These are phyloP conservation scores for Lemur catta DNA, from an alignment of 2,797 vertebrate species.

Conservation along the genomic window DNA sequence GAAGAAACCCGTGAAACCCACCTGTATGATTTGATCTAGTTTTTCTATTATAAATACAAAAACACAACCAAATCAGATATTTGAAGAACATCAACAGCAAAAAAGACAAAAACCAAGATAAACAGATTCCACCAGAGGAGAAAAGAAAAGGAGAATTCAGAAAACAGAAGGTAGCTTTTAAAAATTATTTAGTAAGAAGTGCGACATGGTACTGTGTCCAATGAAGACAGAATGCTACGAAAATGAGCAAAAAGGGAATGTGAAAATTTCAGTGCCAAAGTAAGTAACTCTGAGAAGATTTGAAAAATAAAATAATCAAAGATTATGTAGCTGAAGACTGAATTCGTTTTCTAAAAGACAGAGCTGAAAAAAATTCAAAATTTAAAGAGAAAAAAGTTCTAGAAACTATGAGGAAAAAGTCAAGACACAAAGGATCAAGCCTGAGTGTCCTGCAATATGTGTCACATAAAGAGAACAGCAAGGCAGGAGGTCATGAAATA, in stretches of 20 bases:
- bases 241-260: background rate
- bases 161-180: background rate
- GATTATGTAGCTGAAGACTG: background rate
- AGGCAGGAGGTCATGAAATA: background rate
- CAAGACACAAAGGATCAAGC: background rate
- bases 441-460: background rate
- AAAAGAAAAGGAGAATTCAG: background rate
- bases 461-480: background rate
- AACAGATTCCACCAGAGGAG: background rate
- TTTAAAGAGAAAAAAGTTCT: background rate
- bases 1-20: background rate
- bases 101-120: background rate
- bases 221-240: background rate
- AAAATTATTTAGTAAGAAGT: background rate
- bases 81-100: background rate
- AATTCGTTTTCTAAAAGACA: background rate
- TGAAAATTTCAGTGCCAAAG: background rate
- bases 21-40: background rate
- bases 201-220: background rate
- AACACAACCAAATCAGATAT: background rate
- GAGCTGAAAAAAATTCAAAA: background rate
- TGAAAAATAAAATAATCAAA: background rate
- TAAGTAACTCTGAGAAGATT: background rate
- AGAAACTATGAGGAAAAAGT: background rate
- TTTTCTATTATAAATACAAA: background rate